These are phyloP conservation scores for Apteryx owenii DNA, from an alignment of 2,113 vertebrate genomes.

Conservation along the genomic window DNA sequence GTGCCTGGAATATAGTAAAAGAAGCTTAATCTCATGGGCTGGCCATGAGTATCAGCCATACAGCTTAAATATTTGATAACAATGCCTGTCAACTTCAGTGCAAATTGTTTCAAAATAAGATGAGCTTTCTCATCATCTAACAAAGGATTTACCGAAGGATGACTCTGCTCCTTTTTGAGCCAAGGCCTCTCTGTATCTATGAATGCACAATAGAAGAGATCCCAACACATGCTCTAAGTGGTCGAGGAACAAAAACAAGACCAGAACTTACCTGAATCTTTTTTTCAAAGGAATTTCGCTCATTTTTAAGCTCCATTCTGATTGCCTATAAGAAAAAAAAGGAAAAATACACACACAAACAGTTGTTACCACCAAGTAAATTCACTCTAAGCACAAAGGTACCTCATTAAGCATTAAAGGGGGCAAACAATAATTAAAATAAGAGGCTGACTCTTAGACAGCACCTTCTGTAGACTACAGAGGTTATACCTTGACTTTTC, in stretches of 20 bases:
- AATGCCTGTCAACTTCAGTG: neutral
- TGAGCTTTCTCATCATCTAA: conserved; percentile 15
- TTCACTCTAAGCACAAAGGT: neutral
- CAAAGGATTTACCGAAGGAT: conserved; percentile 6
- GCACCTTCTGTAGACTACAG: neutral
- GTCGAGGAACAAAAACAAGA: neutral
- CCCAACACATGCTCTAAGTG: neutral
- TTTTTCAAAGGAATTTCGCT: conserved; percentile 75
- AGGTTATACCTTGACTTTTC: neutral
- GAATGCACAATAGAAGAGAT: neutral
- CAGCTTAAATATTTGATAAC: neutral
- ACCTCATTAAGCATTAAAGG: neutral
- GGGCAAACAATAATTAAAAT: neutral
- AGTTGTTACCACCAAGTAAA: neutral
- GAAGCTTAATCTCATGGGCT: neutral
- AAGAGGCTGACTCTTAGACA: neutral
- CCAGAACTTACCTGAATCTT: conserved; percentile 79
- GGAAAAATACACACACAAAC: no score
- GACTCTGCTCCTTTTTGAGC: neutral
- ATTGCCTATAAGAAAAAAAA: conserved; percentile 50
- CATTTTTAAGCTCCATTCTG: conserved; percentile 66
- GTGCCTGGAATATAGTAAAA: conserved; percentile 1
- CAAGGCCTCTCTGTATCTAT: neutral
- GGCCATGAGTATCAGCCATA: neutral
- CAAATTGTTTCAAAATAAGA: conserved; percentile 32